phyloP scores from a whole-genome alignment of 2,113 vertebrate genomes.

The Myanophis thanlyinensis region DNA sequence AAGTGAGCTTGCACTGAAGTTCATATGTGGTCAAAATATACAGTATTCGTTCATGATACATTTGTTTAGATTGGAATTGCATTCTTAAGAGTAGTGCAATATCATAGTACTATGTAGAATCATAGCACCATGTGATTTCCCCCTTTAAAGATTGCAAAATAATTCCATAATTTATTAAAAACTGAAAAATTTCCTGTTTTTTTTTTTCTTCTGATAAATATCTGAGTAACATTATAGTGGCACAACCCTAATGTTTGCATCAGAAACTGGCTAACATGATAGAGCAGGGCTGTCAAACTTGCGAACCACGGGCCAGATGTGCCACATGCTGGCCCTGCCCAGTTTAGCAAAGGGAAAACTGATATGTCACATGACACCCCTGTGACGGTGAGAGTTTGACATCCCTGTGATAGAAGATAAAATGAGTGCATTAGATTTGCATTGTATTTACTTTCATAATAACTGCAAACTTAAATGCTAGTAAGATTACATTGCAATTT shows the following conservation, averaged over 20 bases:
- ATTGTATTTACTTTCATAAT: not conserved
- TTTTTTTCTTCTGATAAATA: not conserved
- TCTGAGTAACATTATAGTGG: not conserved
- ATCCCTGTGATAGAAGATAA: too few species aligned
- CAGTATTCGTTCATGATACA: not conserved
- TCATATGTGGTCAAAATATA: not conserved
- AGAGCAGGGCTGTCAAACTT: too few species aligned
- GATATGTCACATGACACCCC: too few species aligned
- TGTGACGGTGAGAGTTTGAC: too few species aligned
- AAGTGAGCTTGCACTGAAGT: not conserved
- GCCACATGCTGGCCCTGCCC: too few species aligned
- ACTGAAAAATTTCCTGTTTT: not conserved
- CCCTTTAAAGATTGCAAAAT: not conserved
- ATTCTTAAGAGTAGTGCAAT: constrained; percentile 5
- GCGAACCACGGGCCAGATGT: too few species aligned
- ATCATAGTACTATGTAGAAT: not conserved
- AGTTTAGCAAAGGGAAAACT: too few species aligned
- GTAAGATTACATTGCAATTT: not conserved
- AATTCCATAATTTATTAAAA: not conserved
- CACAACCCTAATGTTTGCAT: not conserved
- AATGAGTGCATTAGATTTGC: not conserved
- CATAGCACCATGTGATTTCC: not conserved
- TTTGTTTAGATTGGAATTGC: not conserved
- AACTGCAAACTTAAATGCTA: not conserved
- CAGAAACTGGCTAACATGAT: not conserved